These are phyloP conservation scores for Simalia tracyae DNA, from an alignment of 2,797 vertebrate species.

Conservation along the genomic window DNA sequence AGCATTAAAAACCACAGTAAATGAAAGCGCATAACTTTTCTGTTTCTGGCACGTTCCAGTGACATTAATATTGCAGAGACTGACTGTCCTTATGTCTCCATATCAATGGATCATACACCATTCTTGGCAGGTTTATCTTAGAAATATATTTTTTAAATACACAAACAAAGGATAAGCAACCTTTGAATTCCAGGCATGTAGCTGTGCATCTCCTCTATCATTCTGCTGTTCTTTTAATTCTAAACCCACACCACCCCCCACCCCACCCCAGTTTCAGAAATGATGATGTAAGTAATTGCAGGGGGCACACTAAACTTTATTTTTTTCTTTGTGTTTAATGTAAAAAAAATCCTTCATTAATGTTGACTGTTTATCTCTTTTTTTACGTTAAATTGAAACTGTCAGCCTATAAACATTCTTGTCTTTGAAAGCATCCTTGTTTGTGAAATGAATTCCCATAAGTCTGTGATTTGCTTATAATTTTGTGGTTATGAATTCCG, in stretches of 20 bases:
- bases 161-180: background rate
- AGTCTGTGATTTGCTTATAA: slow-evolving; percentile 20
- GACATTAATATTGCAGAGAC: background rate
- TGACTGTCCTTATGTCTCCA: background rate
- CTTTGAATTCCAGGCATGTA: background rate
- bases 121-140: background rate
- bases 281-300: background rate
- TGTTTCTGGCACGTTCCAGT: background rate
- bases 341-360: slow-evolving; percentile 3
- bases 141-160: background rate
- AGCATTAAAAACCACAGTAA: background rate
- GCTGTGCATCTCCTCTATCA: background rate
- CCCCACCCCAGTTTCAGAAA: background rate
- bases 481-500: slow-evolving; percentile 37
- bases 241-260: background rate
- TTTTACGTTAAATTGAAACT: slow-evolving; percentile 28
- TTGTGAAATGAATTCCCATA: slow-evolving; percentile 18
- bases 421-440: background rate
- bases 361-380: background rate
- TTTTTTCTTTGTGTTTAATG: slow-evolving; percentile 15
- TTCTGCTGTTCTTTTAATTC: background rate
- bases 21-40: background rate
- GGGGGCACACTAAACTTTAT: background rate
- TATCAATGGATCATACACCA: background rate
- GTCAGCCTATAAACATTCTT: slow-evolving; percentile 16